Evolutionary conservation across 2,888 invertebrate genomes (phyloP).

Genomic region (Aelia acuminata): DNA sequence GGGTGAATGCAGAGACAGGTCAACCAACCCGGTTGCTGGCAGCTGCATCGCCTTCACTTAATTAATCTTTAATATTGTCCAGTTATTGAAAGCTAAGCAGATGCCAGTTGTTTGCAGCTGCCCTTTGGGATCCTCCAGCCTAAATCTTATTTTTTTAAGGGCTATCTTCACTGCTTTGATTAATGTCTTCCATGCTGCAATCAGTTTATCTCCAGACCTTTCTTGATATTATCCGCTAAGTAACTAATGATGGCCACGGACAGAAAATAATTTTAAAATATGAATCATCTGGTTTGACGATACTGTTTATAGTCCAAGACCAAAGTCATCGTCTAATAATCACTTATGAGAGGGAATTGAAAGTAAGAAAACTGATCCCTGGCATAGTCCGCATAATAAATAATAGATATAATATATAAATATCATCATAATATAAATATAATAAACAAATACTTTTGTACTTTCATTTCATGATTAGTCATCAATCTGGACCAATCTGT

Average conservation of each 20-base stretch:
- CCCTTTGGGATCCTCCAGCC: neutral
- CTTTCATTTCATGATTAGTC: too few species aligned
- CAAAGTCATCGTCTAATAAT: neutral
- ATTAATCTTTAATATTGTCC: slow-evolving; percentile 28
- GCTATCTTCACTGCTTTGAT: neutral
- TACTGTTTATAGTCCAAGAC: neutral
- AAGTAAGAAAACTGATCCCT: neutral
- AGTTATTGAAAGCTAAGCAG: slow-evolving; percentile 15
- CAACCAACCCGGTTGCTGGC: neutral
- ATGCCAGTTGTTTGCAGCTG: neutral
- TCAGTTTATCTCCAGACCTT: neutral
- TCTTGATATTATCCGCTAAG: neutral
- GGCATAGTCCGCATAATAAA: neutral
- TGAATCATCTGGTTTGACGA: neutral
- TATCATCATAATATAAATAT: too few species aligned
- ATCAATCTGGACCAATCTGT: too few species aligned
- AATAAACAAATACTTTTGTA: too few species aligned
- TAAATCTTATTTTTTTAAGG: neutral
- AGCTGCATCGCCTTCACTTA: neutral
- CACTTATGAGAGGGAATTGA: neutral
- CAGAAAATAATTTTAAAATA: neutral
- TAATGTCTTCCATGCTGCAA: neutral
- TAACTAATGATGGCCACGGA: neutral
- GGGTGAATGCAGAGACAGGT: neutral
- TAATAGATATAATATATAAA: too few species aligned